Evolutionary conservation across 2,113 vertebrate species (phyloP).

Genomic region (Stictonetta naevosa): DNA sequence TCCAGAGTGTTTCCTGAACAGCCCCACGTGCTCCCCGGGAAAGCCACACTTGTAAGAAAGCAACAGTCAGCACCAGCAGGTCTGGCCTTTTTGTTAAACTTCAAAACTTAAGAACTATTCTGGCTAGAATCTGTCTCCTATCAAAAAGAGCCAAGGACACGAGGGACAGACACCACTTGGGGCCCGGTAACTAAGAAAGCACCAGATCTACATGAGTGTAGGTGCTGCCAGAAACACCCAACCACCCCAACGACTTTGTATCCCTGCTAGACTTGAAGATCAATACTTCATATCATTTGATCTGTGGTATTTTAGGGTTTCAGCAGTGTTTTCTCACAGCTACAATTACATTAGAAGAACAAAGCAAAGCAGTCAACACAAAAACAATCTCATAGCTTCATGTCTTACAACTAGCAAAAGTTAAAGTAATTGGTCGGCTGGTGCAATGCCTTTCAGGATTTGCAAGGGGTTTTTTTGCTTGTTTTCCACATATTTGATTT

Average conservation of each 20-base stretch:
- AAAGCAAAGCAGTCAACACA: not conserved
- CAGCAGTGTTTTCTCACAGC: not conserved
- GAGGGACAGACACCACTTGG: not conserved
- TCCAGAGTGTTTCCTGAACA: not conserved
- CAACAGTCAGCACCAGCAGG: not conserved
- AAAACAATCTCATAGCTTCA: not conserved
- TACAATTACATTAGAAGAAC: not conserved
- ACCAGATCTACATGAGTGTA: fast-evolving
- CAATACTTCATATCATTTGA: not conserved
- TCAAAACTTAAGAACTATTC: not conserved
- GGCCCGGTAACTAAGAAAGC: not conserved
- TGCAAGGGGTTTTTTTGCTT: not conserved
- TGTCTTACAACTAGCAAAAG: not conserved
- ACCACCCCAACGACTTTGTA: not conserved
- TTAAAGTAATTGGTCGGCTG: not conserved
- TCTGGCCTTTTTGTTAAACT: not conserved
- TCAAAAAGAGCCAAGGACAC: not conserved
- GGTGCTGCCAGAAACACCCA: not conserved
- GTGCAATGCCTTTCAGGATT: not conserved
- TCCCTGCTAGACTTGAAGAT: not conserved
- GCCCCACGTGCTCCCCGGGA: not conserved
- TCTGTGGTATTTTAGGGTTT: not conserved
- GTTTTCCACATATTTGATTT: not conserved
- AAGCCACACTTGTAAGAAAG: not conserved
- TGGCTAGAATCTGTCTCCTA: not conserved